phyloP scores from a whole-genome alignment of 2,797 vertebrate species.

The Coregonus suidteri region DNA sequence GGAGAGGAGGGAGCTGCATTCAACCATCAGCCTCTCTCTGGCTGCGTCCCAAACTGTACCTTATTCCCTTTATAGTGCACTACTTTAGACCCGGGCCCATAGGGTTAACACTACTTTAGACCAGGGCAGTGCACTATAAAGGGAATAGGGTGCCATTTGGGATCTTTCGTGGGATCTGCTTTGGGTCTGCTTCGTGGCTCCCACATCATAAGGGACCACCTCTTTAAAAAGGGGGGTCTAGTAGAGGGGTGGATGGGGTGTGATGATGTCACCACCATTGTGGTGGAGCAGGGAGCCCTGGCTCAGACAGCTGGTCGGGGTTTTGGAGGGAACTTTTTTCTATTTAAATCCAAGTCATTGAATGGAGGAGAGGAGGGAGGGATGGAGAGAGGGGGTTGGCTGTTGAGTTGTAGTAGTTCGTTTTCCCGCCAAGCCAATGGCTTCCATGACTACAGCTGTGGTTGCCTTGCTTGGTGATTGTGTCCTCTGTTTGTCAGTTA shows the following conservation, averaged over 20 bases:
- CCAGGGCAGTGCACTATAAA: not conserved
- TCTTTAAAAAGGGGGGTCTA: slow-evolving; percentile 43
- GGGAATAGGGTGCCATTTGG: not conserved
- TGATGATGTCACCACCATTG: slow-evolving; percentile 74
- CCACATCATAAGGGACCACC: slow-evolving; percentile 61
- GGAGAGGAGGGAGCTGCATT: slow-evolving; percentile 58
- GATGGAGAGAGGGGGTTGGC: slow-evolving; percentile 32
- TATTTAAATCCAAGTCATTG: slow-evolving; percentile 63
- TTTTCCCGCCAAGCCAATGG: slow-evolving; percentile 26
- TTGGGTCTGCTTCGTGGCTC: slow-evolving; percentile 47
- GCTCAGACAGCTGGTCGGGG: slow-evolving; percentile 71
- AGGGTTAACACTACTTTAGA: not conserved
- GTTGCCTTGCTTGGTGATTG: slow-evolving; percentile 13
- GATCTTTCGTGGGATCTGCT: no score
- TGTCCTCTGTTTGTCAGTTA: slow-evolving; percentile 25
- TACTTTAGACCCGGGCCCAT: no score
- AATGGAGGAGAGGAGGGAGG: slow-evolving; percentile 30
- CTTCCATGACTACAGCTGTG: slow-evolving; percentile 49
- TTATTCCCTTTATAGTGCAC: not conserved
- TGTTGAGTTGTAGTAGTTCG: slow-evolving; percentile 4
- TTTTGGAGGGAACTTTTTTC: slow-evolving; percentile 80
- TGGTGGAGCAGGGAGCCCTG: slow-evolving; percentile 48
- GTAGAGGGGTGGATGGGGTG: slow-evolving; percentile 4
- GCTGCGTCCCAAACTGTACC: not conserved
- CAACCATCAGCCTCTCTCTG: slow-evolving; percentile 25